Base-by-base conservation (phyloP, 2,113 vertebrate genomes). In the Chelonoidis abingdonii region DNA sequence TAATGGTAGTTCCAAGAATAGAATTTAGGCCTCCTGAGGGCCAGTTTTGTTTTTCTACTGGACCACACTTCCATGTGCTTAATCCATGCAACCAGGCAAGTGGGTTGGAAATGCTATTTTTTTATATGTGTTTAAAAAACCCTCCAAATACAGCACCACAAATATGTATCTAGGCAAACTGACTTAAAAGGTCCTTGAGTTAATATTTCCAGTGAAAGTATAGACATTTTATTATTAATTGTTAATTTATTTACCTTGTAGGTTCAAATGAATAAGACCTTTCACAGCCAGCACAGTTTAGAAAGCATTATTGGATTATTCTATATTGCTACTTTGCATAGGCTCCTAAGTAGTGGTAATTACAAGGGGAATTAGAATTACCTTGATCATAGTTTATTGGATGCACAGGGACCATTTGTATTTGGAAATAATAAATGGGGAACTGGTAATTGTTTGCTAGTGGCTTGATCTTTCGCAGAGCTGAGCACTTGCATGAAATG, bases 401-500 rank as follows among this genome's bases (percentile, higher is more conserved):
- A 17, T 86, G 5, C 53, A 3, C 10, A 24, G 38, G 25, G 54
- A 13, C 84, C 92, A 22, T 52, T 89, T 3, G 5, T 80, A 24
- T 93, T 65, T 56, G 56, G 8, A 10, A 86, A 78, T 72, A 72
- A 80, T 78, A 86, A 1, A 38, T 50, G 14, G 59, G 31, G 5
- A 86, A 5, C 3, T 56, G 27, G 52, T 4, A 41, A 4, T 54
- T 89, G 12, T 2, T 24, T 65, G 85, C 41, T 44, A 13, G 25
- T 6, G 5, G 24, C 38, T 78, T 47, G 94, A 35, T 87, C 8
- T 16, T 29, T 21, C 2, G 16, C 5, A 59, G 41, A 52, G 16
- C 11, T 49, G n/a, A 0, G 65, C 14, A 21, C 29, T 82, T 0
- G 0, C 38, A 11, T 3, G 24, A 41, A 80, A 5, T 24, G 16